Conservation (phyloP, 35 echinoderm and acorn worm species). For the Ophiothrix spiculata region DNA sequence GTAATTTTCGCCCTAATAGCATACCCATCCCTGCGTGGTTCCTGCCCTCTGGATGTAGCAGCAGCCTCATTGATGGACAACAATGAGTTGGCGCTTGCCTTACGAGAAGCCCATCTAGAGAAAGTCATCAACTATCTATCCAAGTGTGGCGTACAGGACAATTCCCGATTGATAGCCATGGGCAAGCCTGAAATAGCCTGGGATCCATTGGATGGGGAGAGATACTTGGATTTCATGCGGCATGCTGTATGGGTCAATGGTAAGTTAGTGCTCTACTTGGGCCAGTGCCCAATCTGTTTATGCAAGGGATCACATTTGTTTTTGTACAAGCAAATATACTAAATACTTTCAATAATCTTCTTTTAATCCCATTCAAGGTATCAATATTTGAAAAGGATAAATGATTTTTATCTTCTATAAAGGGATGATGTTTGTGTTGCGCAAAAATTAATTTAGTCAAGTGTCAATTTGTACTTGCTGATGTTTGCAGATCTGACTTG, state of each 20-base stretch:
- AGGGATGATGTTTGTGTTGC: too few species aligned
- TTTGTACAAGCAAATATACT: too few species aligned
- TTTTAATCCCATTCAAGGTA: too few species aligned
- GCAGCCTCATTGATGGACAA: conserved; percentile 99
- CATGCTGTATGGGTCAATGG: conserved; percentile 99
- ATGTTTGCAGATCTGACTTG: too few species aligned
- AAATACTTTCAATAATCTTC: too few species aligned
- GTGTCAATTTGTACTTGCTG: too few species aligned
- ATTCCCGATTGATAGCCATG: conserved; percentile 76
- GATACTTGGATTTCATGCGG: conserved; percentile 96
- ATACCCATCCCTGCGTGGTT: conserved; percentile 89
- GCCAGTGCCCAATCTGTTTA: too few species aligned
- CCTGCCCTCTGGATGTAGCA: conserved; percentile 93
- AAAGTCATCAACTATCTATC: conserved; percentile 91
- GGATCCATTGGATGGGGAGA: conserved; percentile 95
- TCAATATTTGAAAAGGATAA: too few species aligned
- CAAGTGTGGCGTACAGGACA: conserved; percentile 91
- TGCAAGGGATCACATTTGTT: too few species aligned
- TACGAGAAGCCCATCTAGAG: conserved; percentile 90
- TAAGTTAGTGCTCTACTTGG: conserved; percentile 44
- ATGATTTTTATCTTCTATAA: too few species aligned
- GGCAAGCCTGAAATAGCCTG: conserved; percentile 76
- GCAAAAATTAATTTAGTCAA: too few species aligned
- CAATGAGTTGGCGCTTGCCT: conserved; percentile 91
- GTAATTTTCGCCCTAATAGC: too few species aligned